Base-by-base conservation (phyloP, 2,888 invertebrate genomes). In the Pristionchus mayeri region DNA sequence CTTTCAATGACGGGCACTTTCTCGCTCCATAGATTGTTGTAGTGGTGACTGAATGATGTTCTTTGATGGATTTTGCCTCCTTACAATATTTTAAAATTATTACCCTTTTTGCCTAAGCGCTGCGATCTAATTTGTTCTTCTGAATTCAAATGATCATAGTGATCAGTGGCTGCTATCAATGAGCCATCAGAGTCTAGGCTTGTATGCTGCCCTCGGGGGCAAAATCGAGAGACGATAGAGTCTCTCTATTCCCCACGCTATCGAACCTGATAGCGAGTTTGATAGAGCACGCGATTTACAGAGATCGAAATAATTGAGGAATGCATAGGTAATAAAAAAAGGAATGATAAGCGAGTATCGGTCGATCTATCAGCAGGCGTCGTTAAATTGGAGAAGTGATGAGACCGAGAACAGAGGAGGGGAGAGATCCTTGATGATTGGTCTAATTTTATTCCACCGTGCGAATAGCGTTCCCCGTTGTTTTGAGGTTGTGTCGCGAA, bases 281-380 rank as follows among this genome's bases (percentile, higher is more conserved):
- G 67, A 67, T 34, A 67, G 67, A 40, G 67, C 67, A 37, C n/a
- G 67, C 6, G 21, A 21, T 7, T 4, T 7, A 18, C 37, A 67
- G 67, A 67, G 67, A 67, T 6, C 37, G 37, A 67, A 37, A 37
- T 21, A 40, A 9, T n/a, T n/a, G 9, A n/a, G 67, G 34, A 67
- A 67, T 67, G 67, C 67, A 37, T 37, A 37, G 67, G 67, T 37
- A 67, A 67, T 67, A 67, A 67, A 67, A 67, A 21, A 2, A 18
- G n/a, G 18, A 37, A n/a, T 67, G 67, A 67, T 67, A 67, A 37
- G 67, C 16, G 30, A 37, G 37, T 37, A 67, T 67, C 67, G 37
- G 67, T 18, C 37, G 37, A 60, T 57, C 24, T 21, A 24, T 57
- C 57, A 57, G 57, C 60, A 30, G 60, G 60, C 27, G 60, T 67